A percentile compares a stretch with the other conserved stretches of the same genome.
Conservation (phyloP, 2,797 vertebrate species). For the Huso huso region DNA sequence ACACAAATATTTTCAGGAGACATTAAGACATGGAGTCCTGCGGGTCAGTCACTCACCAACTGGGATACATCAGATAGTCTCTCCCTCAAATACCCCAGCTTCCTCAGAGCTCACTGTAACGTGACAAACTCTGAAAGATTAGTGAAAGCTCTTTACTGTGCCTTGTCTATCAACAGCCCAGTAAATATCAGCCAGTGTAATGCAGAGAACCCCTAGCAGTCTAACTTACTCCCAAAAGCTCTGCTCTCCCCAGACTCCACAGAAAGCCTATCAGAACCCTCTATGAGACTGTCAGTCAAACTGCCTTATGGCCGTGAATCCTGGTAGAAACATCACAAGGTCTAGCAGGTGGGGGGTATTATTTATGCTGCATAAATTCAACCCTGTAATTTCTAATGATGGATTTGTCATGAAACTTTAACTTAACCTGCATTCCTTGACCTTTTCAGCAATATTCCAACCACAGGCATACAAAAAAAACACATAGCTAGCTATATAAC, state of each 20-base stretch:
- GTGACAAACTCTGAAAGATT: slow-evolving; percentile 32
- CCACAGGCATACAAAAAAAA: slow-evolving; percentile 11
- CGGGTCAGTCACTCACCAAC: too few species aligned
- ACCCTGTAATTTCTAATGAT: slow-evolving; percentile 56
- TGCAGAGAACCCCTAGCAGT: slow-evolving; percentile 31
- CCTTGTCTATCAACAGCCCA: slow-evolving; percentile 36
- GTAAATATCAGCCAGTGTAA: slow-evolving; percentile 30
- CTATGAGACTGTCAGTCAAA: slow-evolving; percentile 53
- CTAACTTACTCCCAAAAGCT: slow-evolving; percentile 18
- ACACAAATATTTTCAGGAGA: too few species aligned
- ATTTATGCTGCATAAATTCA: slow-evolving; percentile 64
- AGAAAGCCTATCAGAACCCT: slow-evolving; percentile 45
- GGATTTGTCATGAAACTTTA: slow-evolving; percentile 43
- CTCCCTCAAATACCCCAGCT: slow-evolving; percentile 31
- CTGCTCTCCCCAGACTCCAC: slow-evolving; percentile 30
- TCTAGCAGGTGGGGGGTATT: slow-evolving; percentile 29
- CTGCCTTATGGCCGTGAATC: slow-evolving; percentile 54
- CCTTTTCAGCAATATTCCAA: slow-evolving; percentile 25
- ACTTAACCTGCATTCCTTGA: slow-evolving; percentile 41
- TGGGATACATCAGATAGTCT: neutral
- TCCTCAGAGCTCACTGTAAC: slow-evolving; percentile 47
- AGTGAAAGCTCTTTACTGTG: slow-evolving; percentile 25
- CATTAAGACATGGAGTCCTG: too few species aligned
- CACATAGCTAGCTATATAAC: too few species aligned
- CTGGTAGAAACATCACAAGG: slow-evolving; percentile 49